Base-by-base conservation (phyloP, 2,888 invertebrate genomes). In the Drosophila heteroneura region DNA sequence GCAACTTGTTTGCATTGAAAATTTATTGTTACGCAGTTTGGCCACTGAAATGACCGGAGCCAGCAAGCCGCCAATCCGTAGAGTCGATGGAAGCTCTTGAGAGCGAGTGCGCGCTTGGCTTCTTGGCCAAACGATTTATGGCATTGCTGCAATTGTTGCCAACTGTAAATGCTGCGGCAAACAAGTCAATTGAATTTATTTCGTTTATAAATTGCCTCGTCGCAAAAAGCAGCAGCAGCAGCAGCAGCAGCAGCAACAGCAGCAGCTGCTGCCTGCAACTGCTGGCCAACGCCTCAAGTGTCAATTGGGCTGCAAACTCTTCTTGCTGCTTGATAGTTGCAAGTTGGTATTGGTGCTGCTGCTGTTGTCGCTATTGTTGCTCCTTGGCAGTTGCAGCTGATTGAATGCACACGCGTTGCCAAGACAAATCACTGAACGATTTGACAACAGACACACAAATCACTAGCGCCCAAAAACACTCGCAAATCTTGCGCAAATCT, bases 131-230 rank as follows among this genome's bases (percentile, higher is more conserved):
- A 84, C 89, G 88, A 90, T 90, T 90, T 90, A 90, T 88, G 89
- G 85, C 85, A 90, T 83, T 86, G 90, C 87, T 77, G 87, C 90
- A 89, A 90, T 90, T 87, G 90, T 90, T 87, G 87, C 89, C 90
- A 90, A 87, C 87, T 87, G 87, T 87, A 90, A 87, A 87, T 89
- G 90, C 90, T 85, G 86, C 84, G 81, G 90, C 87, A 87, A 87
- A 89, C 90, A 87, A 87, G 87, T 89, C 90, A 90, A 90, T 90
- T 89, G 89, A 89, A 90, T 87, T 87, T 90, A 90, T 87, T 90
- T 89, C 87, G 90, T 82, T 86, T 86, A 90, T 87, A 87, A 87
- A 86, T 86, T 90, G 90, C 90, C 80, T 62, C 51, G 62, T 57
- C 35, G 58, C 68, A 68, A 44, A 70, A 64, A 68, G 67, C 64